Evolutionary conservation across 2,797 vertebrate genomes (phyloP), one percentile per base, ranked within the genome.

Genomic region (Chaetodon trifasciatus): DNA sequence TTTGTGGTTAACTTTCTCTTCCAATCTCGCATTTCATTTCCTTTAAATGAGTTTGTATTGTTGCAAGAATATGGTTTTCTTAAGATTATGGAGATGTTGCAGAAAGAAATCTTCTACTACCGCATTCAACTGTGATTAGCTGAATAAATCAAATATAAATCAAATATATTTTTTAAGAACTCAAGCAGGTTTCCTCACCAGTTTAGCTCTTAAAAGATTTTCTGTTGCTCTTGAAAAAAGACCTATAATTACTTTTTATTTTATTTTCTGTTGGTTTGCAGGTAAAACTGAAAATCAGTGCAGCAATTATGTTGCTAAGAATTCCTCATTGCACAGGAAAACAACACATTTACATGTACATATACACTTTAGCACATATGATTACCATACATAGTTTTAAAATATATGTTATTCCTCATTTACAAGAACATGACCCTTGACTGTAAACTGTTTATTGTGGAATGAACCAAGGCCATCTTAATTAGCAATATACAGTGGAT

Each of bases 1-100:
- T 23, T 68, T 16, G 37, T 50, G 19, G 15, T 37, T 35, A 79
- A 64, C 49, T n/a, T n/a, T 66, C n/a, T 72, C 19, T 42, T 68
- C 17, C 42, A 64, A 75, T 47, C n/a, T 35, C 17, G 42, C 42
- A 47, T 60, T 9, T 66, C n/a, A 32, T 37, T 70, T 65, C 46
- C 13, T 35, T 57, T 58, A 24, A 71, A 47, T 69, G 24, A 52
- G 49, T 49, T 74, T 58, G 6, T 64, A 32, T 37, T 75, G 55
- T 72, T 72, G 40, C 10, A 19, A 42, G n/a, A 2, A 8, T 21
- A 6, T 15, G 23, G 23, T 40, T 49, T 61, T 53, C 9, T 49
- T 40, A 7, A 35, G 4, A 21, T 32, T 46, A 8, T 13, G 23
- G 12, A 23, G 13, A 49, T 28, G 16, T 63, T 63, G 49, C 24